phyloP scores from a whole-genome alignment of 2,113 vertebrate genomes.

The Melanerpes aurifrons region DNA sequence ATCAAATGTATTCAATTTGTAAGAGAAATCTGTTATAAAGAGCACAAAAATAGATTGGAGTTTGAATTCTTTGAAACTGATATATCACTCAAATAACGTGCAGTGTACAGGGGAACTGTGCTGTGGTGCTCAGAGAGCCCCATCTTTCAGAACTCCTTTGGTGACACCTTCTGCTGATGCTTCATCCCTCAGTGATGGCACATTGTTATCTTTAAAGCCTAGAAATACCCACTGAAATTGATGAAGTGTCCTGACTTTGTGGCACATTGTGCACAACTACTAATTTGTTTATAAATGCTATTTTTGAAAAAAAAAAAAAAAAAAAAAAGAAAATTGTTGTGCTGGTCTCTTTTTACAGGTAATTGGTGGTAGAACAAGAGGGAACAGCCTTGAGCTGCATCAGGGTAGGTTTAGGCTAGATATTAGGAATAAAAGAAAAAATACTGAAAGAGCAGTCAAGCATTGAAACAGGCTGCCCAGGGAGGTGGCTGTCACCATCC shows the following conservation, averaged over 20 bases:
- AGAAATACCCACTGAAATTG: background rate
- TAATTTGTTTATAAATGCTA: background rate
- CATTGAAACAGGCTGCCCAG: too few species aligned
- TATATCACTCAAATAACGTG: rapidly evolving
- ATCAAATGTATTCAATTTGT: background rate
- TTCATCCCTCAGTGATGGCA: background rate
- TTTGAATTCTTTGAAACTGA: background rate
- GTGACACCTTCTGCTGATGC: background rate
- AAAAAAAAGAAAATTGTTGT: too few species aligned
- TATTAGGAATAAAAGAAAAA: too few species aligned
- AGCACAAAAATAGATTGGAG: background rate
- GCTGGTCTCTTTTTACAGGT: too few species aligned
- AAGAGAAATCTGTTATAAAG: background rate
- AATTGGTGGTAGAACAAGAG: too few species aligned
- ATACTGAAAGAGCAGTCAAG: too few species aligned
- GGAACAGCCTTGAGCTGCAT: too few species aligned
- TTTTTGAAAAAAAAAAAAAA: background rate
- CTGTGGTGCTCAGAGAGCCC: rapidly evolving
- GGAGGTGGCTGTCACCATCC: too few species aligned
- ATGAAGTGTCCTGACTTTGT: background rate
- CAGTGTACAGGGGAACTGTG: background rate
- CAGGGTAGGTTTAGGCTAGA: too few species aligned
- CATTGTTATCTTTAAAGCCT: background rate
- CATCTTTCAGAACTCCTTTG: background rate
- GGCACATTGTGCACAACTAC: background rate